These are phyloP conservation scores for Abramis brama DNA, from an alignment of 2,113 vertebrate species.

Conservation along the genomic window DNA sequence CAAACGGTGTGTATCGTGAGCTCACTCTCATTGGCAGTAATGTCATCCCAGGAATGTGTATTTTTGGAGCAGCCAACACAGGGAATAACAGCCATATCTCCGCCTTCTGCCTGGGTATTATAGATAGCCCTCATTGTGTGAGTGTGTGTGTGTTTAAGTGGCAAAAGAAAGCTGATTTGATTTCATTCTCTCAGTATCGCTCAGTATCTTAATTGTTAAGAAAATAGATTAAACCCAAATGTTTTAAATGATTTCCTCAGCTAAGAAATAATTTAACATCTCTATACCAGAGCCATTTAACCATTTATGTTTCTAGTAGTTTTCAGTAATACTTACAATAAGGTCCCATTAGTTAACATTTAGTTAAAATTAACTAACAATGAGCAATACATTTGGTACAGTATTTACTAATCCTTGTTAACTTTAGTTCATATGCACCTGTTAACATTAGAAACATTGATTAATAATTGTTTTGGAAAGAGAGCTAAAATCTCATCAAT, in stretches of 20 bases:
- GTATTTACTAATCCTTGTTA: neutral
- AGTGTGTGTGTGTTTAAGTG: slow-evolving; percentile 6
- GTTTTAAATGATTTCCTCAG: neutral
- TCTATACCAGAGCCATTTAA: neutral
- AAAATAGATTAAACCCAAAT: neutral
- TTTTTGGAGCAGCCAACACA: slow-evolving; percentile 7
- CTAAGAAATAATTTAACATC: neutral
- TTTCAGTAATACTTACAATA: neutral
- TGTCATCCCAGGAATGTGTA: slow-evolving; percentile 27
- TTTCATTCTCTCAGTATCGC: slow-evolving; percentile 14
- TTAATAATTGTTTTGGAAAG: too few relatives aligned
- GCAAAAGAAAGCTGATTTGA: neutral
- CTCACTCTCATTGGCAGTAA: slow-evolving; percentile 3
- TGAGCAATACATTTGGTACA: neutral
- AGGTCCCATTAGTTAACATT: neutral
- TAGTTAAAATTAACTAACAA: neutral
- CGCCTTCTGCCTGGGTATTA: neutral
- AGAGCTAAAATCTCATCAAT: too few relatives aligned
- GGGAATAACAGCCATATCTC: neutral
- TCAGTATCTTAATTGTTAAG: slow-evolving; percentile 7
- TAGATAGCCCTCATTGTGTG: neutral
- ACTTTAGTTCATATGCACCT: neutral
- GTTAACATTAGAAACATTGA: neutral
- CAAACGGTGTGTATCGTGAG: neutral
- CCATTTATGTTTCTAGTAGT: neutral